Evolutionary conservation across 1,140 invertebrate species (phyloP), one percentile per base, ranked within the genome.

Genomic region (Papilio glaucus): DNA sequence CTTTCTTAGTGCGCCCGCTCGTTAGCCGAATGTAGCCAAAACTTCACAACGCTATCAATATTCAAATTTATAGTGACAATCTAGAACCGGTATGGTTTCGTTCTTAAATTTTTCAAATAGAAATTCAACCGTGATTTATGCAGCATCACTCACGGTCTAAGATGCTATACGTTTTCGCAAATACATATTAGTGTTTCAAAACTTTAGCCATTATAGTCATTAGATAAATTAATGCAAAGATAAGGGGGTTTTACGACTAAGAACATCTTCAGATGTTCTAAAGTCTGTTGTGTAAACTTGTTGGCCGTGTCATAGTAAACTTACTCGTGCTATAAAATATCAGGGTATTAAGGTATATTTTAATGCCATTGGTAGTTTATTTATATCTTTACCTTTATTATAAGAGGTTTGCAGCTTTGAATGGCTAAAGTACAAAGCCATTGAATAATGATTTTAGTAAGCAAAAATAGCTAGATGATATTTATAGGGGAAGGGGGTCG

Each of bases 31-130:
- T 82, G 83, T 85, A 85, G 85, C 85, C 77, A 87, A 85, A 85
- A 79, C 81, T 84, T 73, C 85, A 80, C 81, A 75, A 75, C 81
- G 81, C 86, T 86, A 88, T 89, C 87, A 86, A 89, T 89, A 88
- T 89, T 85, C 57, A 82, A 90, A 91, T 90, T 83, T 88, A 87
- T 85, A 78, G 85, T 82, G 83, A 89, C 86, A 83, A 82, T 79
- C 71, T 75, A 74, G 69, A 85, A 81, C 79, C 79, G 78, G 85
- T 87, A 88, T 77, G 76, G 77, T 77, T 84, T 62, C 71, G 63
- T 49, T 65, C 57, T 8, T 45, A 77, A 15, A 74, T 75, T 81
- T 80, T 74, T 73, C 24, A 71, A 63, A 10, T 42, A 67, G 63
- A 65, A 65, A 65, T 38, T 39, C 65, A 61, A 72, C 5, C 61